phyloP scores from a whole-genome alignment of 2,113 vertebrate species.

The Hystrix cristata region DNA sequence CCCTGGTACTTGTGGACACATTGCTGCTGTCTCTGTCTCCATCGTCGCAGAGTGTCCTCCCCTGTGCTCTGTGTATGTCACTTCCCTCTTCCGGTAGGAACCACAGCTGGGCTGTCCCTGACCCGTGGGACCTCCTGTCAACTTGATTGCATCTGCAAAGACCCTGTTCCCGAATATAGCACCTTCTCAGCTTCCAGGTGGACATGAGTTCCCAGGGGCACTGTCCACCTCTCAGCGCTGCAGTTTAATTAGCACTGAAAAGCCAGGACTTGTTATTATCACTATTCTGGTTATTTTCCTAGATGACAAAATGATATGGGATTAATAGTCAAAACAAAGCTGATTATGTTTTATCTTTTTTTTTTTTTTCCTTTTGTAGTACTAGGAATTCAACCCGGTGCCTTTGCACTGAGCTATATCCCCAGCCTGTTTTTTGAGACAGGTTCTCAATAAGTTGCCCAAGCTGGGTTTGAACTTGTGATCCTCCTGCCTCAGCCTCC shows the following conservation, averaged over 20 bases:
- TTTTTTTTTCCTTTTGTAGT: not conserved
- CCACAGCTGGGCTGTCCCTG: rapidly evolving
- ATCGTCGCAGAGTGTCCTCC: rapidly evolving
- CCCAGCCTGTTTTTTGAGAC: not conserved
- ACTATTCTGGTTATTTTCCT: rapidly evolving
- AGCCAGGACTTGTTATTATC: not conserved
- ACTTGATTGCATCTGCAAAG: not conserved
- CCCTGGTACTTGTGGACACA: rapidly evolving
- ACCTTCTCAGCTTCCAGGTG: not conserved
- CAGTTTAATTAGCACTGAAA: not conserved
- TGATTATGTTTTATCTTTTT: not conserved
- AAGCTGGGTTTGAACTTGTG: not conserved
- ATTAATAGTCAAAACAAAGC: rapidly evolving
- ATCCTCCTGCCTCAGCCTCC: not conserved
- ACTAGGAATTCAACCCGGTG: not conserved
- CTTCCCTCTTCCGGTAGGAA: not conserved
- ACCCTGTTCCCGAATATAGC: not conserved
- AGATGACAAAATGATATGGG: rapidly evolving
- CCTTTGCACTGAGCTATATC: not conserved
- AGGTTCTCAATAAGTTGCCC: not conserved
- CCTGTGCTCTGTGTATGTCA: too few relatives aligned
- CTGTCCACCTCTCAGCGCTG: not conserved
- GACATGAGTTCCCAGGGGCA: not conserved
- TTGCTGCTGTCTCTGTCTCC: not conserved
- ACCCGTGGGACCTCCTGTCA: not conserved